Conservation (phyloP, 2,888 invertebrate genomes). For the Baccha elongata region DNA sequence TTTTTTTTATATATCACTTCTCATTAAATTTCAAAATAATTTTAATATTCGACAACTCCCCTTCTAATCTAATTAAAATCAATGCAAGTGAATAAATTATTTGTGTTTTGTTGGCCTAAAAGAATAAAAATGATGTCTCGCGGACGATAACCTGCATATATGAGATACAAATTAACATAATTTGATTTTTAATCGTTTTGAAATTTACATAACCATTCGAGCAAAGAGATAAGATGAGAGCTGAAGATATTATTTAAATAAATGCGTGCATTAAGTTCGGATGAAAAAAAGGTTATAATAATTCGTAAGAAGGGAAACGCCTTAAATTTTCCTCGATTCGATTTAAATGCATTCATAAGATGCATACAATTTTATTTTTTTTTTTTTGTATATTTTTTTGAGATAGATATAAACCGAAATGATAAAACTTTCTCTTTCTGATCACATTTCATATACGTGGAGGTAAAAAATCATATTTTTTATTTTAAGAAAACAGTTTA, state of each 20-base stretch:
- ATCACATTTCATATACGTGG: too few species aligned
- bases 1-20: constrained; percentile 16
- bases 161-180: constrained; percentile 53
- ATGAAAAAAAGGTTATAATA: constrained; percentile 13
- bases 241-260: constrained; percentile 25
- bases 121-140: constrained; percentile 1
- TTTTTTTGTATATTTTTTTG: too few species aligned
- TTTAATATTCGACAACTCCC: neutral
- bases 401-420: too few species aligned
- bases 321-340: constrained; percentile 8
- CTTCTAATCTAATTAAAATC: neutral
- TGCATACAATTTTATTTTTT: too few species aligned
- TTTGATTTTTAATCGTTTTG: constrained; percentile 56
- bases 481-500: too few species aligned
- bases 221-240: constrained; percentile 37
- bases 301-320: constrained; percentile 33
- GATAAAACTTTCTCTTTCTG: too few species aligned
- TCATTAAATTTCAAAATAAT: neutral
- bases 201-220: constrained; percentile 24
- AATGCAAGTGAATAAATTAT: constrained; percentile 46
- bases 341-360: neutral
- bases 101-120: neutral
- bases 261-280: constrained; percentile 31
- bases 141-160: constrained; percentile 35
- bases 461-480: too few species aligned